Conservation (phyloP, 2,888 invertebrate genomes). For the Pardosa pseudoannulata region DNA sequence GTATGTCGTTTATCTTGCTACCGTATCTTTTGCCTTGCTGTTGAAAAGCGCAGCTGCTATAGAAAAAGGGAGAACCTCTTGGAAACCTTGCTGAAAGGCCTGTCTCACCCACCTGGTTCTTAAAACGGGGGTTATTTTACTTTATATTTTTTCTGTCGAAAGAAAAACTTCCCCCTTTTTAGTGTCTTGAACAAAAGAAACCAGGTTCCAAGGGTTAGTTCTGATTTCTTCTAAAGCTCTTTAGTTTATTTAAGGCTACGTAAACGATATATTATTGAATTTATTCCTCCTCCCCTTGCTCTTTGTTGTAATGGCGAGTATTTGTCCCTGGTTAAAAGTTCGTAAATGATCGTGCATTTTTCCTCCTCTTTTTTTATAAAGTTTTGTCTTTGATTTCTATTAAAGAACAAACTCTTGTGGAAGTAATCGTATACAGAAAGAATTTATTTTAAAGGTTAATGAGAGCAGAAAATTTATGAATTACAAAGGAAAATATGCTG, state of each 20-base stretch:
- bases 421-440: no score
- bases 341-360: neutral
- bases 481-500: no score
- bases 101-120: conserved; percentile 16
- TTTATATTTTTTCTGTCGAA: neutral
- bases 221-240: neutral
- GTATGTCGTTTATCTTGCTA: conserved; percentile 18
- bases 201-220: conserved; percentile 1
- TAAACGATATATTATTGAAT: neutral
- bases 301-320: neutral
- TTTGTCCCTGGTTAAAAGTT: neutral
- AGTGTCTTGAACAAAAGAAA: neutral
- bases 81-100: neutral
- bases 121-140: conserved; percentile 8
- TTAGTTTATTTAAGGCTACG: neutral
- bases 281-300: neutral
- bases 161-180: neutral
- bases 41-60: neutral
- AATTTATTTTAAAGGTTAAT: no score
- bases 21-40: neutral
- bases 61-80: neutral
- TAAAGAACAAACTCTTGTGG: no score
- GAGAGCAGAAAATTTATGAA: no score
- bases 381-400: neutral
- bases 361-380: neutral